Evolutionary conservation across 2,797 vertebrate species (phyloP).

Genomic region (Helostoma temminkii): DNA sequence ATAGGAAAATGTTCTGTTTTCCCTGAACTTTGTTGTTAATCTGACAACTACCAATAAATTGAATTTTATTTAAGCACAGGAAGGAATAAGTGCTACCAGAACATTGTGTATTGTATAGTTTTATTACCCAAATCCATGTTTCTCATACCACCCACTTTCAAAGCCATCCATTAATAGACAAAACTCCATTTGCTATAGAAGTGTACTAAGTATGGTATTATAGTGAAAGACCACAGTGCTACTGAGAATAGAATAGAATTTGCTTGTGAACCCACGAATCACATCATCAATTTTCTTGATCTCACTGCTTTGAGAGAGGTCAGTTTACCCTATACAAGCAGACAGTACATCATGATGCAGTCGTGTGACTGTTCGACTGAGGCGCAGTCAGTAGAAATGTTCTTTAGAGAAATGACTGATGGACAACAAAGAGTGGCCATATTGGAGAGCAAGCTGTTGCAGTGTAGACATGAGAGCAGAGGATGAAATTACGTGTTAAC

Average conservation of each 20-base stretch:
- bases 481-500: conserved; percentile 13
- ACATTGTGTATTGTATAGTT: conserved; percentile 39
- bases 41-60: background rate
- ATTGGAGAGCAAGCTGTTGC: conserved; percentile 62
- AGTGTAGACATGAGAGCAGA: conserved; percentile 32
- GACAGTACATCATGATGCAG: conserved; percentile 22
- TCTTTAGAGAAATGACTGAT: conserved; percentile 8
- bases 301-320: conserved; percentile 4
- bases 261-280: conserved; percentile 59
- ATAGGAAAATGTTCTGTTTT: too few relatives aligned
- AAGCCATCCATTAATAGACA: conserved; percentile 67
- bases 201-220: conserved; percentile 78
- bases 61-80: background rate
- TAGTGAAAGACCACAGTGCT: conserved; percentile 33
- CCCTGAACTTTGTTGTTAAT: too few relatives aligned
- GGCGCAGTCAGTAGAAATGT: background rate
- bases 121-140: conserved; percentile 55
- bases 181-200: conserved; percentile 61
- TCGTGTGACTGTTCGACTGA: conserved; percentile 12
- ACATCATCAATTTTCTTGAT: conserved; percentile 67
- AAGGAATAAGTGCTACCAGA: background rate
- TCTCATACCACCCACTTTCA: conserved; percentile 59
- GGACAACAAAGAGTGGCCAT: conserved; percentile 32
- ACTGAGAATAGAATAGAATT: conserved; percentile 68
- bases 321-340: background rate